Evolutionary conservation across 2,888 invertebrate species (phyloP).

Genomic region (Pterobdella sp.): DNA sequence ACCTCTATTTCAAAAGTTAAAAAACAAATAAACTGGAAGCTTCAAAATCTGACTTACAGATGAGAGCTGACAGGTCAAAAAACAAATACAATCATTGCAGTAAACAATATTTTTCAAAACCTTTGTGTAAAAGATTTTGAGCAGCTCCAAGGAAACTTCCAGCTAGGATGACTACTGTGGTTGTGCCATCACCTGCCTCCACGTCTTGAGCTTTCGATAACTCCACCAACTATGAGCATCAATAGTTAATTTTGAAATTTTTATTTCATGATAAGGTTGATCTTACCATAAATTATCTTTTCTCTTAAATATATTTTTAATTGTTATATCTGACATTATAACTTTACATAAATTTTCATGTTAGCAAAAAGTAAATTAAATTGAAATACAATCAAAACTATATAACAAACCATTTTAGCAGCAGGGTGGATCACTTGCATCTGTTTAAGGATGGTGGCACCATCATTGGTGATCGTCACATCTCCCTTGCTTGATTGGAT

Average conservation of each 20-base stretch:
- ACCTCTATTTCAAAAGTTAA: too few species aligned
- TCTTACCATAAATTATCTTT: background rate
- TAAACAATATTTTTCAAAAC: too few species aligned
- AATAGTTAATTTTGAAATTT: background rate
- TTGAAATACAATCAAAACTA: too few species aligned
- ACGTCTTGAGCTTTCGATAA: slow-evolving; percentile 95
- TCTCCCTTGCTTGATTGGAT: slow-evolving; percentile 93
- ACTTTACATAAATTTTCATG: too few species aligned
- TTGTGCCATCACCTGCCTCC: slow-evolving; percentile 98
- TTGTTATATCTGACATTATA: background rate
- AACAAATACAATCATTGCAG: too few species aligned
- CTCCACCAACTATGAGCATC: slow-evolving; percentile 73
- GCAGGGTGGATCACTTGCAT: slow-evolving; percentile 98
- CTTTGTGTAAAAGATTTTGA: slow-evolving; percentile 76
- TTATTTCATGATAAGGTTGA: background rate
- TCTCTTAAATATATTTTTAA: background rate
- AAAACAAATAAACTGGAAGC: too few species aligned
- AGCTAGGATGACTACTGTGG: slow-evolving; percentile 92
- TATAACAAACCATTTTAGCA: slow-evolving; percentile 98
- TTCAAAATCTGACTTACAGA: too few species aligned
- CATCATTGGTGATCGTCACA: slow-evolving; percentile 98
- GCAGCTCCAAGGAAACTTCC: slow-evolving; percentile 90
- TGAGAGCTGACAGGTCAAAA: too few species aligned
- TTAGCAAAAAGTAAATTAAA: background rate
- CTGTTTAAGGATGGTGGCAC: slow-evolving; percentile 95